Conservation (phyloP, 2,113 vertebrate species). For the Syrrhaptes paradoxus region DNA sequence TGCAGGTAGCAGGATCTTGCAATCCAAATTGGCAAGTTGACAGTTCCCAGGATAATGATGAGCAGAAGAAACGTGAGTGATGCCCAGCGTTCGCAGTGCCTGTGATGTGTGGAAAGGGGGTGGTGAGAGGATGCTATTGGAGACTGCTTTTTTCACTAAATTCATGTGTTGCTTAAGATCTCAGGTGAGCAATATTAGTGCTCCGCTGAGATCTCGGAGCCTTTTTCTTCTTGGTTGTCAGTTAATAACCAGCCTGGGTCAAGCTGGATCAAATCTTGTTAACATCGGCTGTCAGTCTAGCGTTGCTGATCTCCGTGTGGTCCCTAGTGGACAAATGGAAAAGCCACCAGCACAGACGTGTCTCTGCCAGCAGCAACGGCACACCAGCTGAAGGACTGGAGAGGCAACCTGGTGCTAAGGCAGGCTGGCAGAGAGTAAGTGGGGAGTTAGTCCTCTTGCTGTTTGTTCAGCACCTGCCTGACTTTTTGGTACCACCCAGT, state of each 20-base stretch:
- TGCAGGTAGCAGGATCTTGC: background rate
- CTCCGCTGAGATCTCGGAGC: background rate
- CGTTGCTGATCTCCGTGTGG: background rate
- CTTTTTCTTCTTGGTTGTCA: background rate
- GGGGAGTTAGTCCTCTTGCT: background rate
- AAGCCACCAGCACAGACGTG: background rate
- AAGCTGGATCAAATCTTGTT: background rate
- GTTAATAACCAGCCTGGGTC: background rate
- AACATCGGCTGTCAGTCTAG: background rate
- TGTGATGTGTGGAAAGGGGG: background rate
- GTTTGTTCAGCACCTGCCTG: background rate
- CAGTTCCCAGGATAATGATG: background rate
- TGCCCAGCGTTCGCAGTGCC: accelerated
- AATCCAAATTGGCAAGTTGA: background rate
- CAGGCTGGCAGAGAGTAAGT: background rate
- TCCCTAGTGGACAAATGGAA: background rate
- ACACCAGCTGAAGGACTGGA: background rate
- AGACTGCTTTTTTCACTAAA: background rate
- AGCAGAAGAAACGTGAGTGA: background rate
- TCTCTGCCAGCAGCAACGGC: background rate
- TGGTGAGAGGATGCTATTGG: background rate
- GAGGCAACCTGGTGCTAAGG: background rate
- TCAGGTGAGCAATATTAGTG: background rate
- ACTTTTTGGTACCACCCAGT: background rate
- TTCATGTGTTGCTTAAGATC: background rate